Evolutionary conservation across 2,888 invertebrate genomes (phyloP).

Genomic region (Lucinisca nassula): DNA sequence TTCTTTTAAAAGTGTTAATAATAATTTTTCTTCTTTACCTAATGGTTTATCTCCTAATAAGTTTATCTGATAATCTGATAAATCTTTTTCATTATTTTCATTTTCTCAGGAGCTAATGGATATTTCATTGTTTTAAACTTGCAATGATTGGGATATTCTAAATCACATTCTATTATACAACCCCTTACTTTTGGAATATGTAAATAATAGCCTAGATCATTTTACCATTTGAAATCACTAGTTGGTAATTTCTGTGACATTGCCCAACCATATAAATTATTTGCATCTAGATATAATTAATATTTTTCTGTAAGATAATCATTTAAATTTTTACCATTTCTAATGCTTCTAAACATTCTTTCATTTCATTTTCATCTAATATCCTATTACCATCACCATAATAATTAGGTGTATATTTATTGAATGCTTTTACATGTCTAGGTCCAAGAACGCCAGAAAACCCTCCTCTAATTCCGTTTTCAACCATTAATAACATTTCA

Average conservation of each 20-base stretch:
- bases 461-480: constrained; percentile 61
- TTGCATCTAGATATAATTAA: constrained; percentile 54
- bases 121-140: constrained; percentile 46
- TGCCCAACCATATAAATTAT: constrained; percentile 73
- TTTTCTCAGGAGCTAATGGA: constrained; percentile 47
- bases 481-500: constrained; percentile 57
- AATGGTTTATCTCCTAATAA: too few relatives aligned
- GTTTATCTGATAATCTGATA: too few relatives aligned
- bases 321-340: constrained; percentile 9
- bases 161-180: constrained; percentile 47
- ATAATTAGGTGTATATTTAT: constrained; percentile 39
- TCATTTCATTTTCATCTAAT: constrained; percentile 30
- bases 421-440: constrained; percentile 51
- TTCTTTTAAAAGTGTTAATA: too few relatives aligned
- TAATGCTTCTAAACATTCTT: too few relatives aligned
- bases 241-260: constrained; percentile 80
- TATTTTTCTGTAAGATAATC: constrained; percentile 15
- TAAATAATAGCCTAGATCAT: constrained; percentile 25
- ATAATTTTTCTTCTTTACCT: too few relatives aligned
- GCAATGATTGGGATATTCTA: constrained; percentile 48
- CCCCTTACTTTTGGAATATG: constrained; percentile 42
- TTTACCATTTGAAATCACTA: constrained; percentile 68
- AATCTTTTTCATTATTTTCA: constrained; percentile 45
- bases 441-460: constrained; percentile 26
- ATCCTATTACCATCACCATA: constrained; percentile 20